Evolutionary conservation across 2,113 vertebrate genomes (phyloP), one percentile per base, ranked within the genome.

Genomic region (Proterorhinus semilunaris): DNA sequence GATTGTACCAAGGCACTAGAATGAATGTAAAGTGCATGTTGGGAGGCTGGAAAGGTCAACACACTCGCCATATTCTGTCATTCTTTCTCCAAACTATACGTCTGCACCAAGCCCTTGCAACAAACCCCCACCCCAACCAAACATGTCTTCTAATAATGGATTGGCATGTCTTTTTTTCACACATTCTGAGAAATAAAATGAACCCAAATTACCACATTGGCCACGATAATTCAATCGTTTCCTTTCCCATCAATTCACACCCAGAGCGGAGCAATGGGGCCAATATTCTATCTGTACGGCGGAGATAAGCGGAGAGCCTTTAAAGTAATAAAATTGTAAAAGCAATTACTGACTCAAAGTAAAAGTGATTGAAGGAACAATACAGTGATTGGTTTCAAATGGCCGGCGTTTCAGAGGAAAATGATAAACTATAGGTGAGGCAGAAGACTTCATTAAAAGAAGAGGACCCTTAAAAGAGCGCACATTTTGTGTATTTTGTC

Each of bases 301-400:
- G 8, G 66, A 86, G 88, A 92, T 91, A 92, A 90, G 88, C 67
- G 69, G 5, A 73, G 57, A 80, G 76, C 85, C 90, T 90, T 87
- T 86, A 90, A 90, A 91, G 84, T 88, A 89, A 91, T 89, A 90
- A 80, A 87, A 83, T 66, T 85, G 83, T 86, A 83, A 87, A 92
- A 87, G 84, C 87, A 92, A 92, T 93, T 92, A 89, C 85, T 57
- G 49, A 84, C 79, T 72, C 71, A 81, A 47, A 58, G 82, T 66
- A 66, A 82, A 87, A 83, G 73, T 84, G 84, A 86, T 70, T 82
- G 72, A 72, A 85, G 71, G 72, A 85, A 86, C 81, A 88, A 85
- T 86, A 78, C 61, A 71, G 64, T 83, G 77, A 91, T 80, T 89
- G 76, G 80, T 86, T 90, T 81, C 75, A 87, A 75, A 58, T 82